A percentile compares a stretch with the other conserved stretches of the same genome.
Conservation (phyloP, 2,113 vertebrate genomes). For the Archocentrus centrarchus region DNA sequence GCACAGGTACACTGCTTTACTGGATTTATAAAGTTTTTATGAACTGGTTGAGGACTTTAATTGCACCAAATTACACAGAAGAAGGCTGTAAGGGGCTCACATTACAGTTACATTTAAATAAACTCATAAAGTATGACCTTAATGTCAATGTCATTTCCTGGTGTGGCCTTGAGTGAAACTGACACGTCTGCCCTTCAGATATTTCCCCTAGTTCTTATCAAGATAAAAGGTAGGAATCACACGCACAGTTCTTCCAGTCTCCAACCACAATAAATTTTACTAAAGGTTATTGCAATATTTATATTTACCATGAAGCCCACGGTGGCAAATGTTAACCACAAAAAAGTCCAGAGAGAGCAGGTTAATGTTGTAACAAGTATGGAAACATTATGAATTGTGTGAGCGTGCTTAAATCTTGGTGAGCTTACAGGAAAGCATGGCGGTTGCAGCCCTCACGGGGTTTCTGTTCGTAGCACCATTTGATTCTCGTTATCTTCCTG, state of each 20-base stretch:
- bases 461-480: conserved; percentile 8
- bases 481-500: not conserved
- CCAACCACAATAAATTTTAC: not conserved
- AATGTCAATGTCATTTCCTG: not conserved
- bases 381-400: not conserved
- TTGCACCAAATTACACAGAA: not conserved
- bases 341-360: not conserved
- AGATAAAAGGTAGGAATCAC: not conserved
- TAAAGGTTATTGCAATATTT: not conserved
- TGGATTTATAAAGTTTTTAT: not conserved
- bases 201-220: not conserved
- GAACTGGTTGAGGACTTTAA: too few species aligned
- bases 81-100: too few species aligned
- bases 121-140: not conserved
- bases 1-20: not conserved
- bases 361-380: not conserved
- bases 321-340: accelerated
- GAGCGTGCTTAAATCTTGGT: not conserved
- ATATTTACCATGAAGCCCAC: not conserved
- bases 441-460: not conserved
- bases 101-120: not conserved
- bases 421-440: conserved; percentile 42
- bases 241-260: not conserved
- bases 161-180: not conserved
- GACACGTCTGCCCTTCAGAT: not conserved